Evolutionary conservation across 1,140 invertebrate species (phyloP), one percentile per base, ranked within the genome.

Genomic region (Drosophila kikkawai): DNA sequence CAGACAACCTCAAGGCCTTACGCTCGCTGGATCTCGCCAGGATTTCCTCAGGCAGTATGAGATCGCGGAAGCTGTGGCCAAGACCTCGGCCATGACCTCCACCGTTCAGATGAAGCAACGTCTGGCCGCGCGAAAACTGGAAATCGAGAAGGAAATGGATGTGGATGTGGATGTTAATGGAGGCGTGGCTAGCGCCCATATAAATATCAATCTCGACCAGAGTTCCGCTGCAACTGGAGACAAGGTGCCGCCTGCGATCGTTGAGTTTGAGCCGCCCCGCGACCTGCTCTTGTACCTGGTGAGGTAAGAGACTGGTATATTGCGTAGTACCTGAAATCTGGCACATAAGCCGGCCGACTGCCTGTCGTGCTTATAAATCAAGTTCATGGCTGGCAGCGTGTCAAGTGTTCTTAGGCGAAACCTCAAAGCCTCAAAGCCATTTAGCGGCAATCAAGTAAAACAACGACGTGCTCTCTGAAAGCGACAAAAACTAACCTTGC

Each of bases 261-360:
- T 76, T 55, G 93, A 93, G 67, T 95, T 94, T 87, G 93, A 95
- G 60, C 95, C 95, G 34, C 95, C 95, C n/a, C 95, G 94, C 75
- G 94, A 95, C 60, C 87, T 95, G 48, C 93, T 95, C 29, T 90
- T 95, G 44, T 95, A 95, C 92, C 93, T 95, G 65, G 95, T 95
- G 85, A 95, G 95, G 95, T 95, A 93, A 94, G 84, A 83, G 42
- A 68, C 56, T 71, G 58, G 48, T 75, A 37, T 80, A 69, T 47
- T 56, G 53, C 53, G 34, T 55, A 55, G 61, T 39, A 68, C 63
- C 32, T 68, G 53, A 55, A 55, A 47, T 69, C 70, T 41, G 47
- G 37, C 34, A 48, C 58, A 42, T 22, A 44, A 29, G 64, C 41
- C 66, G 19, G 26, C 47, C 36, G 22, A 34, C 39, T 60, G 70